These are phyloP conservation scores for Silurus lanzhouensis DNA, from an alignment of 2,797 vertebrate genomes.

Conservation along the genomic window DNA sequence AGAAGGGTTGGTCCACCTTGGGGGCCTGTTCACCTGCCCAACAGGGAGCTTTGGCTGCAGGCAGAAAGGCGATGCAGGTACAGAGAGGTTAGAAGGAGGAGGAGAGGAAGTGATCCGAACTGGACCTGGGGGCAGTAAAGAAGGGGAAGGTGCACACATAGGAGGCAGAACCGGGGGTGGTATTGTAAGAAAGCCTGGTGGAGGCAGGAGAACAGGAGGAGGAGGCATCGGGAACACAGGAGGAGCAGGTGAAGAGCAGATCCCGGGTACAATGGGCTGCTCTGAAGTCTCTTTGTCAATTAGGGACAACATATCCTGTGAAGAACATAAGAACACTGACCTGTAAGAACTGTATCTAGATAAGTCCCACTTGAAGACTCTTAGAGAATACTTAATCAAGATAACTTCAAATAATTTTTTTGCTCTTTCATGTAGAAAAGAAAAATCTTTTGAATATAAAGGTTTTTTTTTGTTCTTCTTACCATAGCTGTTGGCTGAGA, in stretches of 20 bases:
- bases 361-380: not conserved
- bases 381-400: not conserved
- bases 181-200: conserved; percentile 74
- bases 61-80: conserved; percentile 78
- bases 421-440: not conserved
- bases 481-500: conserved; percentile 5
- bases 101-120: conserved; percentile 80
- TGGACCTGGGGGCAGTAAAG: conserved; percentile 69
- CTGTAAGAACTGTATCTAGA: not conserved
- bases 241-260: conserved; percentile 58
- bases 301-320: conserved; percentile 23
- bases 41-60: conserved; percentile 81
- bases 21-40: conserved; percentile 88
- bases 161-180: conserved; percentile 77
- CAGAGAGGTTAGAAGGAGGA: conserved; percentile 73
- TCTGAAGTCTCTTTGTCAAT: conserved; percentile 20
- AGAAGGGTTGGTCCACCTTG: conserved; percentile 61
- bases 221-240: conserved; percentile 62
- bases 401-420: not conserved
- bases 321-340: not conserved
- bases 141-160: conserved; percentile 66
- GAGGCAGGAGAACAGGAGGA: conserved; percentile 62
- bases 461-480: not conserved
- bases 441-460: not conserved
- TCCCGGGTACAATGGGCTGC: conserved; percentile 12